Conservation (phyloP, 2,113 vertebrate genomes). For the Argyrosomus japonicus region DNA sequence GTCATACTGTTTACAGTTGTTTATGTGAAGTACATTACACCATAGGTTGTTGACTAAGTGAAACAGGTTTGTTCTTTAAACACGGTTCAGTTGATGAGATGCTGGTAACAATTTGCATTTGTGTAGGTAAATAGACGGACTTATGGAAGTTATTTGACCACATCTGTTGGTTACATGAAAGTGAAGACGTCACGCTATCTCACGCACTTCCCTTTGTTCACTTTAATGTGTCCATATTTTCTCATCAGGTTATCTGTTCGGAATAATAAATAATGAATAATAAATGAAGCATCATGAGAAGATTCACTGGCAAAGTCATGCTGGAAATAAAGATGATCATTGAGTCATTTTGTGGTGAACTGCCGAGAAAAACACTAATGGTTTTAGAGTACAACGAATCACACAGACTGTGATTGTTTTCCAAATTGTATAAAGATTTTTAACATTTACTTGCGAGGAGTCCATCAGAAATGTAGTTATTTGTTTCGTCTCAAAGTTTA, state of each 20-base stretch:
- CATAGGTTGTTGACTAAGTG: background rate
- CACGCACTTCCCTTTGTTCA: background rate
- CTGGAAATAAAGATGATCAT: background rate
- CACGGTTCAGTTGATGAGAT: background rate
- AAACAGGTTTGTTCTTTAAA: background rate
- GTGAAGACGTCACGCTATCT: background rate
- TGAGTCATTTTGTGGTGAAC: background rate
- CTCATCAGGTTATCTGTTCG: background rate
- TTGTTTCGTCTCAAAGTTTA: too few species aligned
- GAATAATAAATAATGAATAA: background rate
- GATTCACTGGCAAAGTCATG: background rate
- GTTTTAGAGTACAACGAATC: background rate
- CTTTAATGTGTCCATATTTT: constrained; percentile 14
- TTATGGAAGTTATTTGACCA: background rate
- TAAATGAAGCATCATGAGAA: background rate
- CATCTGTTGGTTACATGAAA: background rate
- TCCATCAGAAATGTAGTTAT: background rate
- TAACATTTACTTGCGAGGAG: background rate
- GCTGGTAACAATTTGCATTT: background rate
- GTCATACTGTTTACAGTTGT: constrained; percentile 9
- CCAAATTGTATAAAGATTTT: background rate
- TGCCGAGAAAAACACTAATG: background rate
- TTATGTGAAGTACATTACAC: constrained; percentile 13
- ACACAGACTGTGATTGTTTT: background rate
- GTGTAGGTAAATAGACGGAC: background rate